phyloP scores from a whole-genome alignment of 37 sponge, comb jelly and placozoan genomes.

The Mnemiopsis leidyi region DNA sequence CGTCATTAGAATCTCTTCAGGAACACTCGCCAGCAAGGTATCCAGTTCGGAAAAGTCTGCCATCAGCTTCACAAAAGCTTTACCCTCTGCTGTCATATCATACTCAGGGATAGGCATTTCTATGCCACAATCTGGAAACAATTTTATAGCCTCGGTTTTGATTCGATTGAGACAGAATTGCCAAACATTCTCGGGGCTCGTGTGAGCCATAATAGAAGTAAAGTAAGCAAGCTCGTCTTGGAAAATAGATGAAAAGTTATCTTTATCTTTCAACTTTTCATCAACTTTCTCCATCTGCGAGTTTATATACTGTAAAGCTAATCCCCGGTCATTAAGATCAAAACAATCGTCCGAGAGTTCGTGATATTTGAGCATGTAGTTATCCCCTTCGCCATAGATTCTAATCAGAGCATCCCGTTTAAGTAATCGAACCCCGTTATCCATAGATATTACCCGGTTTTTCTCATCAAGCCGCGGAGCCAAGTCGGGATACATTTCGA shows the following conservation, averaged over 20 bases:
- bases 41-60: conserved; percentile 15
- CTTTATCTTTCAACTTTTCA: neutral
- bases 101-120: neutral
- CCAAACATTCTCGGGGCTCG: neutral
- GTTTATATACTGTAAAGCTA: neutral
- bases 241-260: neutral
- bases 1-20: neutral
- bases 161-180: neutral
- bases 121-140: conserved; percentile 36
- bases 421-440: neutral
- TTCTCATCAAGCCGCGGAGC: neutral
- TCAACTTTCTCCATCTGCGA: neutral
- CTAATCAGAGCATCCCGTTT: neutral
- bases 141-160: neutral
- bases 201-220: neutral
- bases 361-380: neutral
- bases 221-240: neutral
- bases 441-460: neutral
- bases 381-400: conserved; percentile 1
- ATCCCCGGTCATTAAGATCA: neutral
- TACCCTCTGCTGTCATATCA: conserved; percentile 1
- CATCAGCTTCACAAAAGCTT: neutral
- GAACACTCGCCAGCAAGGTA: neutral
- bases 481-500: neutral
- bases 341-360: neutral